Base-by-base conservation (phyloP, 23 tunicate species). In the Ascidia mentula region DNA sequence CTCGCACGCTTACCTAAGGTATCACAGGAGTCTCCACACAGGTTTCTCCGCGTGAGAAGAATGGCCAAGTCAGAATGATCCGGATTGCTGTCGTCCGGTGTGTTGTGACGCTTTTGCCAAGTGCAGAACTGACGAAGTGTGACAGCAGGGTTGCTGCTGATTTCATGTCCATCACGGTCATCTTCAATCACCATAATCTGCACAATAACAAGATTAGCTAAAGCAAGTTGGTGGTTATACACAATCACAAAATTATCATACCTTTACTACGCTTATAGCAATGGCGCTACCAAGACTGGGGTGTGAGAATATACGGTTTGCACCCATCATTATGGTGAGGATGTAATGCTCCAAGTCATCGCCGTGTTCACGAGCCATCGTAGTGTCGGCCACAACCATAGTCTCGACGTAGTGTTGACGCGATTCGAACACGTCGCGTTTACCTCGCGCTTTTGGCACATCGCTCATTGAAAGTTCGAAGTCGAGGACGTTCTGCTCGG, bases 251-350 rank as follows among this genome's bases (percentile, higher is more conserved):
- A n/a, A 0, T 76, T n/a, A n/a, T n/a, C n/a, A 45, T 71, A 93
- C 98, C 93, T 84, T 93, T 20, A 85, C 89, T 6, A 93, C 93
- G 78, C 84, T 88, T 34, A 93, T 34, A 18, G 78, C 20, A 59
- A 93, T 78, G 22, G 90, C 93, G 53, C 85, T 85, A 38, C 93
- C 98, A 18, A 93, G 87, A 61, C 98, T 93, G 53, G 98, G 98
- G 73, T 93, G 98, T 6, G 93, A 74, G 42, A 88, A 88, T 9
- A 88, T 81, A 28, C 88, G 85, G 76, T 93, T 93, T 20, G 98
- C 98, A 0, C 82, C 83, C 89, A 85, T 93, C 98, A 93, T 93
- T 24, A 93, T 76, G 53, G 82, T 93, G 40, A 93, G 93, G 37
- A 93, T 80, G 59, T 93, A 93, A 76, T 93, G 98, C 46, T 93